Conservation (phyloP, 2,888 invertebrate species). For the Diarsia dahlii region DNA sequence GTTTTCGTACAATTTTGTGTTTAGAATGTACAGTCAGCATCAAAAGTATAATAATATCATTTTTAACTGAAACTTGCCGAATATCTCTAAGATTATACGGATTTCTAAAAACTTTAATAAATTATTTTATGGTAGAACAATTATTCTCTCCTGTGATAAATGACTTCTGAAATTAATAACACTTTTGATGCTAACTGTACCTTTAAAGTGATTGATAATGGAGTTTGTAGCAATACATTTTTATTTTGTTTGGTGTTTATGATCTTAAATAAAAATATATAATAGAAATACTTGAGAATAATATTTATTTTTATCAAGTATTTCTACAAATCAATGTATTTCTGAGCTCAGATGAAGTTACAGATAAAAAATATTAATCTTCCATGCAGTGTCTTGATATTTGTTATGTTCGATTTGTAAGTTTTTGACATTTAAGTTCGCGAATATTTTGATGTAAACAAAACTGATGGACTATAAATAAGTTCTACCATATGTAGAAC, state of each 20-base stretch:
- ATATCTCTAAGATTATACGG: neutral
- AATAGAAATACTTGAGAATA: no score
- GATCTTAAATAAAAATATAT: constrained; percentile 6
- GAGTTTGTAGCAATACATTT: constrained; percentile 34
- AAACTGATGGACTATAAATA: no score
- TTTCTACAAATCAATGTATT: neutral
- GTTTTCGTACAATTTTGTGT: constrained; percentile 28
- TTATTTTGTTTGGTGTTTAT: constrained; percentile 26
- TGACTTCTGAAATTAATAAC: neutral
- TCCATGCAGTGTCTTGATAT: constrained; percentile 9
- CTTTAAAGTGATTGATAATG: constrained; percentile 3
- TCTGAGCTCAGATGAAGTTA: neutral
- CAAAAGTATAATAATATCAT: constrained; percentile 5
- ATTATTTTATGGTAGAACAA: constrained; percentile 1
- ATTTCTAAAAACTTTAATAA: neutral
- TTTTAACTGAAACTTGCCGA: constrained; percentile 4
- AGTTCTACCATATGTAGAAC: no score
- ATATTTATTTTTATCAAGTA: neutral
- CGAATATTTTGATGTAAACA: neutral
- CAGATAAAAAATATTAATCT: neutral
- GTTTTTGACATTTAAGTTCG: neutral
- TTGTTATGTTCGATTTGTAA: neutral
- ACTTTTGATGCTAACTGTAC: constrained; percentile 39
- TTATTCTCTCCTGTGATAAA: constrained; percentile 7
- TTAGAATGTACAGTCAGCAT: constrained; percentile 25